These are phyloP conservation scores for Macrotis lagotis DNA, from an alignment of 2,113 vertebrate genomes.

Conservation along the genomic window DNA sequence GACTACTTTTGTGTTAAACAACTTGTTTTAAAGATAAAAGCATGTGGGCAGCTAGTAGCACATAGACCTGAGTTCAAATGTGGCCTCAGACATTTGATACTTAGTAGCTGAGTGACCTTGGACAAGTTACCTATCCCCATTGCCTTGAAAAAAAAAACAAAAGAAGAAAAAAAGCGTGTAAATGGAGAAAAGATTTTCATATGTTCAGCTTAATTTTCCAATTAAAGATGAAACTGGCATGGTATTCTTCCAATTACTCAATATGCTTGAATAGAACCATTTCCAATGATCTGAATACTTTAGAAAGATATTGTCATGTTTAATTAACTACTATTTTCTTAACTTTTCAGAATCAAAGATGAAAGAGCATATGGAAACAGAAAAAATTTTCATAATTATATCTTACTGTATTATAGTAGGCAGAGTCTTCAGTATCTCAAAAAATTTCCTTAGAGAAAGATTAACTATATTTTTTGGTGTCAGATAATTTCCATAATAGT, in stretches of 20 bases:
- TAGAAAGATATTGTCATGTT: conserved; percentile 6
- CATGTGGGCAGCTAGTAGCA: too few species aligned
- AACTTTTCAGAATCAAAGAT: conserved; percentile 20
- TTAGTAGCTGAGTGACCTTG: too few species aligned
- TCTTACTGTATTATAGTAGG: conserved; percentile 14
- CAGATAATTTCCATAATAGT: conserved; percentile 29
- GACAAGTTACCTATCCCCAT: too few species aligned
- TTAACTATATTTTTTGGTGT: neutral
- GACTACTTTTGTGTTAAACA: conserved; percentile 23
- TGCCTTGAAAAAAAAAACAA: too few species aligned
- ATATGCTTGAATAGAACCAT: neutral
- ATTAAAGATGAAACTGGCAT: neutral
- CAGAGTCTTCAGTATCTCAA: neutral
- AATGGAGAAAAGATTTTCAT: conserved; percentile 30
- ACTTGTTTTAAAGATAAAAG: conserved; percentile 16
- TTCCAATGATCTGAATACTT: conserved; percentile 40
- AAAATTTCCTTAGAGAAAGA: conserved; percentile 23
- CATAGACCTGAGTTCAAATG: too few species aligned
- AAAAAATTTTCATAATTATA: conserved; percentile 13
- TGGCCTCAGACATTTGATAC: too few species aligned
- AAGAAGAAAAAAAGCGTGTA: conserved; percentile 16
- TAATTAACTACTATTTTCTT: conserved; percentile 39
- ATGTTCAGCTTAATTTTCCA: neutral
- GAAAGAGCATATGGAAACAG: conserved; percentile 1
- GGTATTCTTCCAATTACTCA: neutral